Conservation (phyloP, 2,113 vertebrate species). For the Ranitomeya variabilis region DNA sequence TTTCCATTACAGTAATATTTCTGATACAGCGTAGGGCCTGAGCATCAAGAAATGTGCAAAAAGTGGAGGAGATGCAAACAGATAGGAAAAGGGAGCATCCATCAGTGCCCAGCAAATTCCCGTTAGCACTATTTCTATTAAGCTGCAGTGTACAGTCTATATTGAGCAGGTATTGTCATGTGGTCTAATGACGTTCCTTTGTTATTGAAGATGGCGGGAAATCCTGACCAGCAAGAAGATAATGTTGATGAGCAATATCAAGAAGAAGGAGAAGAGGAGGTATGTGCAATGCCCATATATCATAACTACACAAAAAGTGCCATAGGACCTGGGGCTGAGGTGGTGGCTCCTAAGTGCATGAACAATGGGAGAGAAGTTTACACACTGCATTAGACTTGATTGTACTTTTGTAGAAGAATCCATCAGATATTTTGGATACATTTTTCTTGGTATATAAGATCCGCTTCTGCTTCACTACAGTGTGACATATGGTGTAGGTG, state of each 20-base stretch:
- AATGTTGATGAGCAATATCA: constrained; percentile 93
- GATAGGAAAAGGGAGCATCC: neutral
- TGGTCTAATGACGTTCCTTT: constrained; percentile 7
- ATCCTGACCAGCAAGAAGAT: constrained; percentile 97
- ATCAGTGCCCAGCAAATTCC: neutral
- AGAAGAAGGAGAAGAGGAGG: constrained; percentile 95
- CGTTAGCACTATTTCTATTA: neutral
- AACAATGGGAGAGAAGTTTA: no score
- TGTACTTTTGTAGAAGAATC: no score
- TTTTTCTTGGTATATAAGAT: no score
- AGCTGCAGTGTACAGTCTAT: neutral
- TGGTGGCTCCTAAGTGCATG: no score
- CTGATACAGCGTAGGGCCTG: neutral
- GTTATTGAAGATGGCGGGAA: constrained; percentile 88
- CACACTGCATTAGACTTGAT: no score
- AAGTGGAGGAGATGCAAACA: neutral
- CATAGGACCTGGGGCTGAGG: no score
- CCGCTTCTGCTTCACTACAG: no score
- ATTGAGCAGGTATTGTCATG: neutral
- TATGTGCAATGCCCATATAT: constrained; percentile 57
- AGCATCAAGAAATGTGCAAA: neutral
- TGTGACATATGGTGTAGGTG: no score
- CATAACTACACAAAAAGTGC: neutral
- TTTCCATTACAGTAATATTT: constrained; percentile 9
- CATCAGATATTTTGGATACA: no score